Evolutionary conservation across 2,888 invertebrate species (phyloP).

Genomic region (Unio delphinus): DNA sequence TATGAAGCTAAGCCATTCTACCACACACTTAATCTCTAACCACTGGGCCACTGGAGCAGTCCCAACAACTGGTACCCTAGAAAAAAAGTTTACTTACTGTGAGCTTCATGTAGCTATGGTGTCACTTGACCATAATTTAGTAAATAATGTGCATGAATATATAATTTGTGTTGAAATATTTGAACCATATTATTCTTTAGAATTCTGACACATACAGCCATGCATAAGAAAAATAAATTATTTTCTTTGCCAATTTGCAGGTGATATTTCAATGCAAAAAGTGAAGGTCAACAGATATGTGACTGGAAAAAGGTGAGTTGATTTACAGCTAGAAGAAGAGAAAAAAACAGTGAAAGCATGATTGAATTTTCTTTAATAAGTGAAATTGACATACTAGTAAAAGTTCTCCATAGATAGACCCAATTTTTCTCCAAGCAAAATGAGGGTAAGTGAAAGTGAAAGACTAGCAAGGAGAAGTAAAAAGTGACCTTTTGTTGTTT

Average conservation of each 20-base stretch:
- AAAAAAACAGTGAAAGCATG: not conserved
- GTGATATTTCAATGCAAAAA: conserved; percentile 98
- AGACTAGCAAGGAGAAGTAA: too few relatives aligned
- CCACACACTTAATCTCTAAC: too few relatives aligned
- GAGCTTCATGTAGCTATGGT: not conserved
- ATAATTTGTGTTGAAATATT: too few relatives aligned
- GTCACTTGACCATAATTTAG: not conserved
- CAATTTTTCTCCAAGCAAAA: too few relatives aligned
- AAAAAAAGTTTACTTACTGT: not conserved
- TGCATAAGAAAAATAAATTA: not conserved
- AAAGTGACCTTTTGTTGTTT: not conserved
- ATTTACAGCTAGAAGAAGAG: not conserved
- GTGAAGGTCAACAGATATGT: conserved; percentile 99
- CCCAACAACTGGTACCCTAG: too few relatives aligned
- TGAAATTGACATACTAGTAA: not conserved
- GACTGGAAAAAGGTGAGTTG: conserved; percentile 84
- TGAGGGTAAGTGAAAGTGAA: too few relatives aligned
- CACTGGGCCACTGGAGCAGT: too few relatives aligned
- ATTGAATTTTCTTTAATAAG: not conserved
- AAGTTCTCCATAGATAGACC: not conserved
- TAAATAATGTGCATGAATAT: not conserved
- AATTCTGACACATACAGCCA: not conserved
- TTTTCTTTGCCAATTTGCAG: conserved; percentile 72
- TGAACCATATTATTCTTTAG: not conserved
- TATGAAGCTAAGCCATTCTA: too few relatives aligned